phyloP scores from a whole-genome alignment of 2,113 vertebrate genomes.

The Catagonus wagneri region DNA sequence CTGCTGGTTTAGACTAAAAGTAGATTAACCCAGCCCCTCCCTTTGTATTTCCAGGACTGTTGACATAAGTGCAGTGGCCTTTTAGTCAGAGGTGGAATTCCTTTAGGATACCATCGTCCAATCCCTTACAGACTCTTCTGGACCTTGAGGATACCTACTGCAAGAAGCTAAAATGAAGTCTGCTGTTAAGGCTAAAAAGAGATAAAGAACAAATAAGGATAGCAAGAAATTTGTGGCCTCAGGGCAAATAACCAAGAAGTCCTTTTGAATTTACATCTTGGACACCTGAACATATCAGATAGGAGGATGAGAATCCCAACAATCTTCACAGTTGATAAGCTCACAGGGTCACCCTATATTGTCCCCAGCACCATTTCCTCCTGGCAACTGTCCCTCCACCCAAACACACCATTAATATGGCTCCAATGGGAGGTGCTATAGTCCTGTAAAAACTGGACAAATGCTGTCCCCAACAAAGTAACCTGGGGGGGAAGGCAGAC shows the following conservation, averaged over 20 bases:
- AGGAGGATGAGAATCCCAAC: not conserved
- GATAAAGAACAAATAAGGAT: not conserved
- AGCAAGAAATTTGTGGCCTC: not conserved
- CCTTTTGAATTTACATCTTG: not conserved
- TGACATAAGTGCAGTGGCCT: not conserved
- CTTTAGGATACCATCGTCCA: not conserved
- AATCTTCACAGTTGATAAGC: not conserved
- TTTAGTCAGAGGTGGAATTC: not conserved
- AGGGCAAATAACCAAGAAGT: constrained; percentile 4
- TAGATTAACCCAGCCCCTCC: not conserved
- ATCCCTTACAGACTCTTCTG: not conserved
- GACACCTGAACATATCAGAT: not conserved
- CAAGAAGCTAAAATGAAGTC: not conserved
- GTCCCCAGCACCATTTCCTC: not conserved
- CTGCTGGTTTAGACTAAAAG: not conserved
- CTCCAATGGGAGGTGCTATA: not conserved
- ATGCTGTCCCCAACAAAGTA: not conserved
- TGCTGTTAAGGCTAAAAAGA: not conserved
- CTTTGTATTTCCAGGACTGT: not conserved
- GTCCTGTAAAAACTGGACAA: not conserved
- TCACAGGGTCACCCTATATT: not conserved
- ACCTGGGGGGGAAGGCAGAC: not conserved
- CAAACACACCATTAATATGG: not conserved
- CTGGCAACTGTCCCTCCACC: not conserved
- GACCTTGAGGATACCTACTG: not conserved